These are phyloP conservation scores for Pseudeuparius sepicola DNA, from an alignment of 2,888 invertebrate species.

Conservation along the genomic window DNA sequence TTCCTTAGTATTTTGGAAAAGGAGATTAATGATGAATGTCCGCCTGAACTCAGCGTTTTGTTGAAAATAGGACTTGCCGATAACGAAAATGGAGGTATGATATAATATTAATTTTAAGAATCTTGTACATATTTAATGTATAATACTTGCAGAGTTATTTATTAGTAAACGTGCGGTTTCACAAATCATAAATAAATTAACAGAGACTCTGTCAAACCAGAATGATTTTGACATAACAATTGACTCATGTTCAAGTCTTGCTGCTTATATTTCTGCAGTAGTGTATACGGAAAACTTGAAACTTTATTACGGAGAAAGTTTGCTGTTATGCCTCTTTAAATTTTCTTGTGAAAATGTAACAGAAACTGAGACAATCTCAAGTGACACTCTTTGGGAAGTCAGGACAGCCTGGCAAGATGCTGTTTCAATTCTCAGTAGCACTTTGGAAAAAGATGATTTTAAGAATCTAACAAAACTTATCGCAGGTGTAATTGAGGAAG, in stretches of 20 bases:
- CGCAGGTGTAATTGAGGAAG: conserved; percentile 22
- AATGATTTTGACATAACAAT: conserved; percentile 31
- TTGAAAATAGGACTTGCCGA: conserved; percentile 36
- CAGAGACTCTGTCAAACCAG: conserved; percentile 32
- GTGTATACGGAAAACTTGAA: conserved; percentile 41
- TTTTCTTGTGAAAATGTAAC: conserved; percentile 37
- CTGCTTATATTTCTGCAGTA: conserved; percentile 43
- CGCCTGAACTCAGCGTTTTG: conserved; percentile 31
- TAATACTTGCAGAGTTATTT: conserved; percentile 38
- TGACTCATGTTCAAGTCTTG: conserved; percentile 44
- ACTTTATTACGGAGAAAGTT: conserved; percentile 35
- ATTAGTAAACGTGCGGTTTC: conserved; percentile 37
- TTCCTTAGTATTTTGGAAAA: conserved; percentile 36
- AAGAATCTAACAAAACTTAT: conserved; percentile 21
- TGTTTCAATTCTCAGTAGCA: conserved; percentile 30
- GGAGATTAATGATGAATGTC: conserved; percentile 31
- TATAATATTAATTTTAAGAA: neutral
- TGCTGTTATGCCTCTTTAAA: conserved; percentile 41
- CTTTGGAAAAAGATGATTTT: conserved; percentile 21
- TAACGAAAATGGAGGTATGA: conserved; percentile 39
- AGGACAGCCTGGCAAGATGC: conserved; percentile 50
- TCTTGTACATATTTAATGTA: too few species aligned
- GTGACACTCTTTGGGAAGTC: conserved; percentile 47
- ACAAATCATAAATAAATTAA: conserved; percentile 38
- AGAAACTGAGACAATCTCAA: conserved; percentile 35